Conservation (phyloP, 2,797 vertebrate genomes). For the Tokudaia tokunoshimensis region DNA sequence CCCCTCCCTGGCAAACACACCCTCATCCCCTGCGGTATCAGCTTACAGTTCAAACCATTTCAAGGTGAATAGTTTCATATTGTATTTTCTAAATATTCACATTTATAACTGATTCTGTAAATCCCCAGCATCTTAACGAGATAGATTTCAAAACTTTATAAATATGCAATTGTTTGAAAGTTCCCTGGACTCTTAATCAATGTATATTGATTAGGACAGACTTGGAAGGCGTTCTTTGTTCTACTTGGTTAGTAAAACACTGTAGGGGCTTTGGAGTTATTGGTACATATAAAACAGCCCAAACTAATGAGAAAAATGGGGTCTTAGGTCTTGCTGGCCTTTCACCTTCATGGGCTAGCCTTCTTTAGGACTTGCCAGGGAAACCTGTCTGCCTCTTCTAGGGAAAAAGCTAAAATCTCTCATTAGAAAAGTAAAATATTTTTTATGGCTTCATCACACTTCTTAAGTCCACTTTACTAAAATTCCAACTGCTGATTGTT, state of each 20-base stretch:
- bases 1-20: neutral
- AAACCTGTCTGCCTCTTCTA: conserved; percentile 40
- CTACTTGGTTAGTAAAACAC: neutral
- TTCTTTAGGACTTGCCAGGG: conserved; percentile 44
- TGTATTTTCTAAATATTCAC: neutral
- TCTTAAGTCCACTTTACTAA: conserved; percentile 26
- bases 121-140: conserved; percentile 44
- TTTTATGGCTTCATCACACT: conserved; percentile 70
- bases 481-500: neutral
- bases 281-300: neutral
- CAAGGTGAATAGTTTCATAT: conserved; percentile 22
- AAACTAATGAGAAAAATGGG: neutral
- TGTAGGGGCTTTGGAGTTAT: neutral
- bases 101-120: conserved; percentile 11
- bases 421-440: conserved; percentile 50
- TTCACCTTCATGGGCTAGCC: neutral
- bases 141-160: conserved; percentile 38
- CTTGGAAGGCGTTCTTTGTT: neutral
- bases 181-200: conserved; percentile 21
- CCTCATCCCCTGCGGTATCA: neutral
- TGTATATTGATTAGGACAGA: neutral
- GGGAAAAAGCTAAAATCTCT: conserved; percentile 34
- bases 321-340: neutral
- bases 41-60: conserved; percentile 58
- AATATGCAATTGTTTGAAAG: conserved; percentile 36